Evolutionary conservation across 2,113 vertebrate species (phyloP), one percentile per base, ranked within the genome.

Genomic region (Opisthocomus hoazin): DNA sequence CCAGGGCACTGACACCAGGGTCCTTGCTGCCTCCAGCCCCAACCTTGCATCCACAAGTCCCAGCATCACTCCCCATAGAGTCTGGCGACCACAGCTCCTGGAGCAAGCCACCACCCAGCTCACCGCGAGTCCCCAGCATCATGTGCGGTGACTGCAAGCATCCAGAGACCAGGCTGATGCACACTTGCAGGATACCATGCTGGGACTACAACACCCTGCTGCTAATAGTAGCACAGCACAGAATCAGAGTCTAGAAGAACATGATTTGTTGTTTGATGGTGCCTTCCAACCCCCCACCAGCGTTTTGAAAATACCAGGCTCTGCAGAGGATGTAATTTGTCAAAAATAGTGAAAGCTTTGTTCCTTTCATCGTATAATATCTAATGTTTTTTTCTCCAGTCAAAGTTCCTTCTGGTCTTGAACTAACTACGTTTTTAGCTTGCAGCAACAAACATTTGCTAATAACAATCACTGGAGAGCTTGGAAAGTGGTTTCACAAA

Each of bases 401-500:
- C 29, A 34, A 79, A 87, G 36, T 27, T 85, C 26, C 32, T 74
- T 86, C 63, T 92, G 37, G 34, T 64, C 74, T 69, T 41, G 6
- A 6, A 53, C 57, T 66, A 89, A 70, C 19, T 69, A 57, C 57
- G 82, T 96, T 64, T 89, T 69, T 81, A 87, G 37, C 45, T 90
- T 93, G 29, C 68, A 68, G 29, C 27, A 83, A 58, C 58, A 89
- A 83, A 37, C 37, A 51, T 84, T 94, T 65, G 16, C 73, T 93
- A 94, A 51, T 80, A 83, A 88, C 77, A 95, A 84, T 84, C 37
- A 83, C 22, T n/a, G 43, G 66, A 85, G 17, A 41, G 23, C 50
- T 51, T 73, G 57, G 69, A 87, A 91, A 85, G 15, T 58, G 71
- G 8, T 89, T 90, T 65, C 57, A 87, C 45, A 93, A 85, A 83